Base-by-base conservation (phyloP, 2,888 invertebrate species). In the Trichogramma dendrolimi region DNA sequence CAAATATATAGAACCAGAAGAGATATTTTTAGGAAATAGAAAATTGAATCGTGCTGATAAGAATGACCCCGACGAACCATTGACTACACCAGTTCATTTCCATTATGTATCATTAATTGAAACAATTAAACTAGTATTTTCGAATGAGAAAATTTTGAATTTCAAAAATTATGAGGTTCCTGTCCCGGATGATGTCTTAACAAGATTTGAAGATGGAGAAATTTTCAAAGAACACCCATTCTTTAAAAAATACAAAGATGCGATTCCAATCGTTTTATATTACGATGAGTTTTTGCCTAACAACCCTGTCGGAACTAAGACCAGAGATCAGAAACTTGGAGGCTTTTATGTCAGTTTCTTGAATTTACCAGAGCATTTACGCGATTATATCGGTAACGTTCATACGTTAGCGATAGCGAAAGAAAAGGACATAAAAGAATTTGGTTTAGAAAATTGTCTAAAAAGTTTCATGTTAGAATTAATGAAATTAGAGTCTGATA, bases 241-340 rank as follows among this genome's bases (percentile, higher is more conserved):
- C 44, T 55, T 55, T 6, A 5, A 44, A 7, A 38, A 14, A 55
- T 51, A 55, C 43, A 7, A 8, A 5, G 14, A 55, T 47, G 60
- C 60, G 5, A 8, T 53, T 11, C 48, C 58, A 48, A 61, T 67
- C 11, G 50, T 62, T 11, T 51, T 67, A 4, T 70, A 67, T 38
- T 67, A 67, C 53, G 69, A 70, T 55, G 63, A 64, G 38, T 47
- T 68, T 44, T 60, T 68, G 11, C 61, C 69, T 10, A 65, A 66
- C 6, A 68, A 69, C 49, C 65, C 66, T 10, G 49, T 67, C 3
- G 63, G 66, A 6, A 47, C 62, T 5, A 68, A 67, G 50, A 57
- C 56, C 6, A 46, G 57, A 27, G 38, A 51, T n/a, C 63, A 67
- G 39, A 69, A 69, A 59, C 43, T 69, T 40, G 56, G 55, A 39